Evolutionary conservation across 2,888 invertebrate genomes (phyloP), one percentile per base, ranked within the genome.

Genomic region (Entomobrya multifasciata): DNA sequence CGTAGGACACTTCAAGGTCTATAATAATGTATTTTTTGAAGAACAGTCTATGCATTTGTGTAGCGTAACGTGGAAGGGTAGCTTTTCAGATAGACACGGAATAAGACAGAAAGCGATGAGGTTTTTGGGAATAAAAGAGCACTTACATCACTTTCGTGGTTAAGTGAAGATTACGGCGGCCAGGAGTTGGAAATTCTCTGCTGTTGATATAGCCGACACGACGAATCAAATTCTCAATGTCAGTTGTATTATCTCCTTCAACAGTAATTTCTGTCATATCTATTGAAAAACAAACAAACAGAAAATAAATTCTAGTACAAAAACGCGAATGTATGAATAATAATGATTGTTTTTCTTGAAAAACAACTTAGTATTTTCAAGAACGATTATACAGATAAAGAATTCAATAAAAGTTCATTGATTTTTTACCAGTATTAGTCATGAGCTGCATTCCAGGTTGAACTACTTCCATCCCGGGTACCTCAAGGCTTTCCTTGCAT

Each of bases 161-260:
- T 15, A 98, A 94, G 90, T 95, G 95, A 91, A 98, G 94, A 92
- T 97, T 97, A 27, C 99, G 94, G 5, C 98, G 94, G 5, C 99
- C 99, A 11, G 97, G n/a, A 30, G 98, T 98, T 17, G 99, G 98
- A 93, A 96, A 97, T 91, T 96, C 95, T 85, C 98, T 95, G 15
- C 96, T 95, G 93, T 99, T 99, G 10, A 96, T 96, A 93, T 99
- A 99, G 57, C 90, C 90, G 90, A 99, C 95, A 92, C 96, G 95
- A 8, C 96, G 95, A 88, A 98, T 94, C 70, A 98, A 92, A 1
- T 95, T 96, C 93, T 98, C 98, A 90, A 98, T 95, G 92, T 98
- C 97, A 15, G 96, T 96, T 89, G 96, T 96, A 92, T 97, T 97
- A 92, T 96, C 96, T 1, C 98, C 97, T 92, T 97, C 97, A 91